phyloP scores from a whole-genome alignment of 2,888 invertebrate species.

The Neoscelio sp. region DNA sequence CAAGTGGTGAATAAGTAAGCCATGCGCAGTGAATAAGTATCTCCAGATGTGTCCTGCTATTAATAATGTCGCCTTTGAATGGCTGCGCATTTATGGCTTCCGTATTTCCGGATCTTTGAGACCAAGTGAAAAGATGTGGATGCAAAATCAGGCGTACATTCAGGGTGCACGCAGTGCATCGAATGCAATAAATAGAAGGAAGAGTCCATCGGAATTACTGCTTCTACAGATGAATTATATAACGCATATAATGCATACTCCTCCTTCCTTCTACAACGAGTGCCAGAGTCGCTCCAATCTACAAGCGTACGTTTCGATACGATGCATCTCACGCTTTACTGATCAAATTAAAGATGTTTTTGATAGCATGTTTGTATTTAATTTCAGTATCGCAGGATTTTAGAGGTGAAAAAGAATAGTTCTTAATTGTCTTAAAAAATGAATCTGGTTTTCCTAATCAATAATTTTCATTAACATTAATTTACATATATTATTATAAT shows the following conservation, averaged over 20 bases:
- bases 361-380: no score
- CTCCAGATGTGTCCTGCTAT: background rate
- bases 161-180: conserved; percentile 55
- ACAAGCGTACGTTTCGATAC: conserved; percentile 68
- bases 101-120: conserved; percentile 26
- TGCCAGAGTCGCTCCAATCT: conserved; percentile 56
- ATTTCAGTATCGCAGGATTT: no score
- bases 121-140: background rate
- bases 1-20: no score
- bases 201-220: conserved; percentile 77
- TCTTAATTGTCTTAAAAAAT: no score
- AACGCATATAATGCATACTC: conserved; percentile 79
- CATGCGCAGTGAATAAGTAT: background rate
- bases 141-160: conserved; percentile 5
- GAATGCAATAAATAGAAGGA: conserved; percentile 76
- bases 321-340: conserved; percentile 62
- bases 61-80: conserved; percentile 3
- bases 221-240: conserved; percentile 79
- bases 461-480: no score
- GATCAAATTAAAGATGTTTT: conserved; percentile 11
- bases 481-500: no score
- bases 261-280: conserved; percentile 22
- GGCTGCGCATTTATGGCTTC: conserved; percentile 8
- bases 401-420: no score
- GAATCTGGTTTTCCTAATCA: no score